Base-by-base conservation (phyloP, 2,113 vertebrate species). In the Corythoichthys intestinalis region DNA sequence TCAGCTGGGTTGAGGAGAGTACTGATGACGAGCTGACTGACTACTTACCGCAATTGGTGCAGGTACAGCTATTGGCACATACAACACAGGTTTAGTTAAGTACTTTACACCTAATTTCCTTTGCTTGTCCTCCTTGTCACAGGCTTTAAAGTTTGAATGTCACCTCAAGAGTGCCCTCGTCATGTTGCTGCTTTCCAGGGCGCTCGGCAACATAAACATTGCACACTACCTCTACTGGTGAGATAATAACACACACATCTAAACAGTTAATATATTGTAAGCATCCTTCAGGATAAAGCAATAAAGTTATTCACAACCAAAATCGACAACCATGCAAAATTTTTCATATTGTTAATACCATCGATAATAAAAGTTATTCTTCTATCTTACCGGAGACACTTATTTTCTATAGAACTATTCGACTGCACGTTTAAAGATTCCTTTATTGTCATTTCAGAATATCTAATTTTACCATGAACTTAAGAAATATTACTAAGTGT, bases 121-220 rank as follows among this genome's bases (percentile, higher is more conserved):
- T 13, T 20, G 20, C n/a, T 47, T 64, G 6, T 64, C 12, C 4
- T 62, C 8, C 6, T 37, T 44, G 13, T 15, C 37, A 20, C 86
- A 99, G 97, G 96, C 97, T 37, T 62, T 98, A 82, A 98, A 96
- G 85, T 96, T 94, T 53, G 97, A 99, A 84, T 94, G 94, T 77
- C 95, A 97, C 83, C 90, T 99, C 62, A 94, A 96, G 74, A 98
- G 90, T 58, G 89, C 94, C 59, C 92, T 99, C 56, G 93, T 97
- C 70, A 91, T 85, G 84, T 95, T 97, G 77, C 92, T 99, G 80
- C 85, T 99, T 88, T 93, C 94, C 77, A 93, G 97, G 70, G 95
- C 97, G 0, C 90, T 95, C 78, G 93, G 94, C 74, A 98, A 94
- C 90, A 92, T 99, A 84, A 93, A 90, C 64, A 90, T 98, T 71